phyloP scores from a whole-genome alignment of 2,797 vertebrate species.

The Peromyscus eremicus region DNA sequence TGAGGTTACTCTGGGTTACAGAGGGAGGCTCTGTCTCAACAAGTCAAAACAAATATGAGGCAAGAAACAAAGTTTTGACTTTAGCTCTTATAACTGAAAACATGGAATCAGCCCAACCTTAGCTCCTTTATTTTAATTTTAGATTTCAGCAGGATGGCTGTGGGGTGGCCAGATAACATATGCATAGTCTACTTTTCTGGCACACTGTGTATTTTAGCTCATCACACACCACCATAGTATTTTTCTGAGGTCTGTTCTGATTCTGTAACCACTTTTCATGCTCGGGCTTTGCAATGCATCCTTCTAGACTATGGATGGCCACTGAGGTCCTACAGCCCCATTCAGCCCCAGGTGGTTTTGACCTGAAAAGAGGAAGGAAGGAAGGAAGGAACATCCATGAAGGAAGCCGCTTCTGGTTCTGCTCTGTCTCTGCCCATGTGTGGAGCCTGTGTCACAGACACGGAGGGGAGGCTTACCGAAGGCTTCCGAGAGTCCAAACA shows the following conservation, averaged over 20 bases:
- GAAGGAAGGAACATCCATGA: background rate
- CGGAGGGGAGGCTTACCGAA: conserved; percentile 91
- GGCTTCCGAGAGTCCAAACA: conserved; percentile 96
- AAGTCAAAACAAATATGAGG: background rate
- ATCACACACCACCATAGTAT: background rate
- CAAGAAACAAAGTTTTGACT: background rate
- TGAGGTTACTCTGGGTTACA: background rate
- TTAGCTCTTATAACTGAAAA: background rate
- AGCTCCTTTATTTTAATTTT: background rate
- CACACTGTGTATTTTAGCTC: background rate
- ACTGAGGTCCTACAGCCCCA: background rate
- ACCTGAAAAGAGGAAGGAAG: background rate
- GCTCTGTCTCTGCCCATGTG: background rate
- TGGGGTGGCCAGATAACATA: background rate
- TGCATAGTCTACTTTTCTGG: background rate
- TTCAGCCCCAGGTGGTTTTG: conserved; percentile 2
- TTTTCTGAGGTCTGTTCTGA: background rate
- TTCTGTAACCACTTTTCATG: background rate
- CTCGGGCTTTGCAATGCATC: background rate
- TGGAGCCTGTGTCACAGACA: too few species aligned
- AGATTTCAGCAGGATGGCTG: accelerated
- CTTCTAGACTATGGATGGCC: background rate
- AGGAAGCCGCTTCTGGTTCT: background rate
- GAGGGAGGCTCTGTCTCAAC: background rate
- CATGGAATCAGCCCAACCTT: background rate